A percentile compares a stretch with the other conserved stretches of the same genome.
Conservation (phyloP, 2,113 vertebrate genomes). For the Nesoenas mayeri region DNA sequence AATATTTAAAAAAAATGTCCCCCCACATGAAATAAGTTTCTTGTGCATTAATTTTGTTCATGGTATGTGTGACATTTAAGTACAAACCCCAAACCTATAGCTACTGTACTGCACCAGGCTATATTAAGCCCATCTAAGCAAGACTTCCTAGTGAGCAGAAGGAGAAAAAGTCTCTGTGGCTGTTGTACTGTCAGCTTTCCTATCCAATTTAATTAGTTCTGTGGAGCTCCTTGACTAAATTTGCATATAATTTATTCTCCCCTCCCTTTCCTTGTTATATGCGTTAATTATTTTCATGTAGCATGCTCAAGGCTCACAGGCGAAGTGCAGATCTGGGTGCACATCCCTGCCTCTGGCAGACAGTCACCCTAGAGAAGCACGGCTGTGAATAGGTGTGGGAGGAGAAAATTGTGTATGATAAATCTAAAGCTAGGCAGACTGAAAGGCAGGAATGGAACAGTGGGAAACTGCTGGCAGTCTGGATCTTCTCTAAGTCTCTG, state of each 20-base stretch:
- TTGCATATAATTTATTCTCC: constrained; percentile 54
- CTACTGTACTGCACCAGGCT: not conserved
- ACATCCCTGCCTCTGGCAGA: not conserved
- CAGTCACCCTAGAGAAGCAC: not conserved
- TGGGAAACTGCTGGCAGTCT: not conserved
- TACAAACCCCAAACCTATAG: not conserved
- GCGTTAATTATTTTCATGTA: constrained; percentile 23
- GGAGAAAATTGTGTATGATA: not conserved
- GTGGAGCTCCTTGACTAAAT: constrained; percentile 50
- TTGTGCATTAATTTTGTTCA: not conserved
- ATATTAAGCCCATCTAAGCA: not conserved
- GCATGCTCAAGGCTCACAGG: not conserved
- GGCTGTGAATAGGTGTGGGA: rapidly evolving
- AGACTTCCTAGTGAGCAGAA: not conserved
- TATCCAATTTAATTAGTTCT: constrained; percentile 59
- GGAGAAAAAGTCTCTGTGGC: not conserved
- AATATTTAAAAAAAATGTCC: not conserved
- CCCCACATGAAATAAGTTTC: not conserved
- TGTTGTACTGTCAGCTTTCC: constrained; percentile 29
- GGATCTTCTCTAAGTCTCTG: not conserved
- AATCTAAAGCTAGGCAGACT: not conserved
- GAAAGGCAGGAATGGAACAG: not conserved
- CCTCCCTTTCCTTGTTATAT: constrained; percentile 41
- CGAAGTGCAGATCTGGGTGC: not conserved
- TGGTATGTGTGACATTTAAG: not conserved